Evolutionary conservation across 2,888 invertebrate genomes (phyloP).

Genomic region (Hypsopygia costalis): DNA sequence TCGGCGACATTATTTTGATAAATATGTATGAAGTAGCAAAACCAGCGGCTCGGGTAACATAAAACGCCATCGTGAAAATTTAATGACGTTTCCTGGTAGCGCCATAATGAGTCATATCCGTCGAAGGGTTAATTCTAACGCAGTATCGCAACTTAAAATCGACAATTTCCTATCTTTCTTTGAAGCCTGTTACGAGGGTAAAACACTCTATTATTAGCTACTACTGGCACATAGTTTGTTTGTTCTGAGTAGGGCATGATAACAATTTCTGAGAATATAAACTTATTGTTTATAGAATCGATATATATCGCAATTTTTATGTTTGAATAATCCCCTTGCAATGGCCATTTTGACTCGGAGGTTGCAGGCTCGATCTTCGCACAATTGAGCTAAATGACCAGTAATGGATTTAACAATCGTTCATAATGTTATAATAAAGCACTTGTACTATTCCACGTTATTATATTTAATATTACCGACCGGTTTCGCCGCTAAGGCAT

Average conservation of each 20-base stretch:
- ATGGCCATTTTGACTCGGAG: too few relatives aligned
- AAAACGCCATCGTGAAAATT: slow-evolving; percentile 78
- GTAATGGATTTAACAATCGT: too few relatives aligned
- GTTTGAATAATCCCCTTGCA: too few relatives aligned
- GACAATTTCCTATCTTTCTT: slow-evolving; percentile 50
- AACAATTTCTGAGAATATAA: neutral
- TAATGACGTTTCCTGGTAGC: slow-evolving; percentile 77
- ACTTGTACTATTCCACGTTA: too few relatives aligned
- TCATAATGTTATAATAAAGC: too few relatives aligned
- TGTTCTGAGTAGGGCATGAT: neutral
- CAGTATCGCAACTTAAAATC: slow-evolving; percentile 62
- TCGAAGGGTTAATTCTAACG: slow-evolving; percentile 73
- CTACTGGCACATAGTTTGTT: neutral
- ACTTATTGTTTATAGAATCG: too few relatives aligned
- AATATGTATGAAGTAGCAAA: slow-evolving; percentile 77
- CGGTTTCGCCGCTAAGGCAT: too few relatives aligned
- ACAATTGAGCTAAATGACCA: too few relatives aligned
- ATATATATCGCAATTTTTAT: too few relatives aligned
- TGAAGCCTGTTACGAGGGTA: slow-evolving; percentile 30
- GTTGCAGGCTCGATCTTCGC: too few relatives aligned
- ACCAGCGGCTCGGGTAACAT: slow-evolving; percentile 66
- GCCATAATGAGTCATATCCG: slow-evolving; percentile 76
- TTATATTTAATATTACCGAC: too few relatives aligned
- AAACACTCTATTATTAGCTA: slow-evolving; percentile 29
- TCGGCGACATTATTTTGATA: slow-evolving; percentile 78